A percentile compares a stretch with the other conserved stretches of the same genome.
Evolutionary conservation across 2,888 invertebrate species (phyloP).

Genomic region (Cosmopolites sordidus): DNA sequence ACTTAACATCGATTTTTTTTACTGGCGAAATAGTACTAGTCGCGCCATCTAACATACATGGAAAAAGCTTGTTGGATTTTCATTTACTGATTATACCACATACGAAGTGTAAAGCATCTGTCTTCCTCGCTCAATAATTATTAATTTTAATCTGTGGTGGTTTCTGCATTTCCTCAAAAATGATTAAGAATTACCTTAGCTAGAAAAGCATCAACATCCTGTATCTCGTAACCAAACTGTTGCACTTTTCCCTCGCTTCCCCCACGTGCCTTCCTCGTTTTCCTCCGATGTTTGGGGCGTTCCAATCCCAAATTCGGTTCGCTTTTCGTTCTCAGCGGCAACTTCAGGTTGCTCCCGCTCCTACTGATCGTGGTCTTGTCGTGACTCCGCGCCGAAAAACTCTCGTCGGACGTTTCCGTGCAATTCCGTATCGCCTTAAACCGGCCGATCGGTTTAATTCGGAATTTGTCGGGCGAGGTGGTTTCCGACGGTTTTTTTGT

Average conservation of each 20-base stretch:
- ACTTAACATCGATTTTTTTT: too few species aligned
- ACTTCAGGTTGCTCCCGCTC: slow-evolving; percentile 28
- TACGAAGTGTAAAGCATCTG: too few species aligned
- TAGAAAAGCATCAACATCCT: slow-evolving; percentile 73
- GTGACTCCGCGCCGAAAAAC: slow-evolving; percentile 1
- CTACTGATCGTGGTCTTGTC: slow-evolving; percentile 32
- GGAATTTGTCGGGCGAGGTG: neutral
- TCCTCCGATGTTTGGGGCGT: slow-evolving; percentile 39
- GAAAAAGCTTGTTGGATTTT: too few species aligned
- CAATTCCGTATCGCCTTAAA: neutral
- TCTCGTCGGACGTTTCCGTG: neutral
- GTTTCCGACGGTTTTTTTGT: neutral
- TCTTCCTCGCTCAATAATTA: too few species aligned
- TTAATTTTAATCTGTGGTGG: too few species aligned
- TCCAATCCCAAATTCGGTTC: slow-evolving; percentile 54
- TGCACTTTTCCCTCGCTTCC: slow-evolving; percentile 24
- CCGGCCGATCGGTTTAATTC: neutral
- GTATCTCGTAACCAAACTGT: slow-evolving; percentile 73
- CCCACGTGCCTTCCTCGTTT: neutral
- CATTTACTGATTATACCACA: too few species aligned
- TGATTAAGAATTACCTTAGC: too few species aligned
- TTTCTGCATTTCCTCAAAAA: too few species aligned
- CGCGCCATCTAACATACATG: too few species aligned
- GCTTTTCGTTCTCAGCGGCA: slow-evolving; percentile 50
- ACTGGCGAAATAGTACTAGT: too few species aligned